phyloP scores from a whole-genome alignment of 2,888 invertebrate genomes.

The Polydrusus cervinus region DNA sequence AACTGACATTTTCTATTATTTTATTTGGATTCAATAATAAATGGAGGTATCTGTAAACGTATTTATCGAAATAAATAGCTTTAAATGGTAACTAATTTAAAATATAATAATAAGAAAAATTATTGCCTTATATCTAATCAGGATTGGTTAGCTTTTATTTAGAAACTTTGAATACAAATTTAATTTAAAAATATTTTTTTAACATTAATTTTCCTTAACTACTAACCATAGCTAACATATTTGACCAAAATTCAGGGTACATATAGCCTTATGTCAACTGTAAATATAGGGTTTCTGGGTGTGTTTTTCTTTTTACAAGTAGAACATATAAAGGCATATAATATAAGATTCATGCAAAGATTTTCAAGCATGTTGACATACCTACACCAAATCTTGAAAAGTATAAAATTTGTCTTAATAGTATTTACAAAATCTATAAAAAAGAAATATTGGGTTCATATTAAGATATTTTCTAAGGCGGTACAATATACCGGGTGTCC shows the following conservation, averaged over 20 bases:
- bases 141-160: no score
- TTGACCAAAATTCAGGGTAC: conserved; percentile 51
- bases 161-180: no score
- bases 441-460: not conserved
- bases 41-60: no score
- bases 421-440: conserved; percentile 33
- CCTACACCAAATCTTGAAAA: conserved; percentile 35
- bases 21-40: not conserved
- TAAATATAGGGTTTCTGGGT: conserved; percentile 49
- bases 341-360: conserved; percentile 32
- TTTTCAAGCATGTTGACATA: conserved; percentile 42
- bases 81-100: no score
- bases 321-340: conserved; percentile 45
- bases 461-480: no score
- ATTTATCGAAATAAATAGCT: no score
- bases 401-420: conserved; percentile 26
- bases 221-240: conserved; percentile 12
- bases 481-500: no score
- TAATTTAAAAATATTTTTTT: no score
- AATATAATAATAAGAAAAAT: no score
- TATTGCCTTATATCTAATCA: no score
- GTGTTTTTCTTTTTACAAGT: conserved; percentile 50
- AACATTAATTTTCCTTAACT: conserved; percentile 13
- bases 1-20: not conserved
- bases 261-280: conserved; percentile 56